Percentiles rank a stretch among this genome's conserved stretches.
phyloP scores from a whole-genome alignment of 2,797 vertebrate genomes.

The Notolabrus celidotus region DNA sequence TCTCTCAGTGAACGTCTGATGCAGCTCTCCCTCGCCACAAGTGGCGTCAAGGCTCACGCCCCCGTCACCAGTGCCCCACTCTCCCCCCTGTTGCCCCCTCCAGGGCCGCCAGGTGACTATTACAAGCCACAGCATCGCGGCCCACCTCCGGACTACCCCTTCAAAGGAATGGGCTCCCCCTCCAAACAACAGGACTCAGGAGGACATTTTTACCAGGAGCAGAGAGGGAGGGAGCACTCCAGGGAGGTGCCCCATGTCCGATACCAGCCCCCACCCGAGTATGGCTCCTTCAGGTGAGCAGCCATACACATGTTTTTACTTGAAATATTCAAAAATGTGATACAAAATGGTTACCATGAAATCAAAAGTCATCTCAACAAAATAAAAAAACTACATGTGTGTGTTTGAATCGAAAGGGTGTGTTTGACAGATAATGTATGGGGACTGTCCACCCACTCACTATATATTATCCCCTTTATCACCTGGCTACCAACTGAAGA shows the following conservation, averaged over 20 bases:
- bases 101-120: conserved; percentile 90
- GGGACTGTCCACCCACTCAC: too few species aligned
- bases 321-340: too few species aligned
- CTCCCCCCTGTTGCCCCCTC: conserved; percentile 87
- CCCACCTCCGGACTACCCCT: conserved; percentile 97
- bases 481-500: too few species aligned
- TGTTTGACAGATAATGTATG: too few species aligned
- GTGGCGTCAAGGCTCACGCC: conserved; percentile 95
- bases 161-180: conserved; percentile 89
- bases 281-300: conserved; percentile 95
- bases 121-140: conserved; percentile 94
- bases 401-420: too few species aligned
- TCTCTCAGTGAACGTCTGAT: conserved; percentile 97
- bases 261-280: conserved; percentile 98
- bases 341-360: too few species aligned
- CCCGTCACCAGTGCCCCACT: conserved; percentile 93
- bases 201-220: conserved; percentile 91
- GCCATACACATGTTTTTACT: background rate
- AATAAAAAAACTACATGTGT: too few species aligned
- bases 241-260: conserved; percentile 93
- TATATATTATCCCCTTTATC: too few species aligned
- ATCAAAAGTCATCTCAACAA: too few species aligned
- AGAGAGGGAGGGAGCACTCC: conserved; percentile 88
- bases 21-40: conserved; percentile 97
- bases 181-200: conserved; percentile 89